Evolutionary conservation across 2,888 invertebrate genomes (phyloP).

Genomic region (Podotricha telesiphe): DNA sequence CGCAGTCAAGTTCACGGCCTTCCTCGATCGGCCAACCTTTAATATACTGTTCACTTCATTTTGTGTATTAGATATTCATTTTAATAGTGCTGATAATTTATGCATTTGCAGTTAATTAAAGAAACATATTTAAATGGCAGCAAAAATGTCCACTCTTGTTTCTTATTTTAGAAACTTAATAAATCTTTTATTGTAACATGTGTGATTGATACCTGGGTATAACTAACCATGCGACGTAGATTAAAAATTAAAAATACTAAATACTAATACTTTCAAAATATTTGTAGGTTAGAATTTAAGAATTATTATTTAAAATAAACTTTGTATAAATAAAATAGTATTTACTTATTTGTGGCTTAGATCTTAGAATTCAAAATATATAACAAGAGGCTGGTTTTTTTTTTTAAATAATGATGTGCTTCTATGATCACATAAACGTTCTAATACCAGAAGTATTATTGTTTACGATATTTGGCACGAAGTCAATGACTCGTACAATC

Average conservation of each 20-base stretch:
- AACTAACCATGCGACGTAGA: no score
- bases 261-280: no score
- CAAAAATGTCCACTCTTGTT: no score
- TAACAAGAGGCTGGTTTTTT: no score
- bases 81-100: neutral
- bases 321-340: neutral
- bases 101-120: neutral
- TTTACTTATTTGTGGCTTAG: neutral
- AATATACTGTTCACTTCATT: neutral
- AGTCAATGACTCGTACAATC: slow-evolving; percentile 71
- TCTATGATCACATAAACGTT: slow-evolving; percentile 59
- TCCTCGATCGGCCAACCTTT: slow-evolving; percentile 37
- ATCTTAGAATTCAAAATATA: neutral
- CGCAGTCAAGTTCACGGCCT: slow-evolving; percentile 77
- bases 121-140: no score
- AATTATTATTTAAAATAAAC: no score
- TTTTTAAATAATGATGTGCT: slow-evolving; percentile 53
- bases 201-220: no score
- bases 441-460: slow-evolving; percentile 63
- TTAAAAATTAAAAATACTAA: no score
- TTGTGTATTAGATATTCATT: neutral
- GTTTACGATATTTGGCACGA: slow-evolving; percentile 74
- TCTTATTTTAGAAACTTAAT: no score
- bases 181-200: no score
- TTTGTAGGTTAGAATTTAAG: no score